Base-by-base conservation (phyloP, 2,113 vertebrate species). In the Pleuronectes platessa region DNA sequence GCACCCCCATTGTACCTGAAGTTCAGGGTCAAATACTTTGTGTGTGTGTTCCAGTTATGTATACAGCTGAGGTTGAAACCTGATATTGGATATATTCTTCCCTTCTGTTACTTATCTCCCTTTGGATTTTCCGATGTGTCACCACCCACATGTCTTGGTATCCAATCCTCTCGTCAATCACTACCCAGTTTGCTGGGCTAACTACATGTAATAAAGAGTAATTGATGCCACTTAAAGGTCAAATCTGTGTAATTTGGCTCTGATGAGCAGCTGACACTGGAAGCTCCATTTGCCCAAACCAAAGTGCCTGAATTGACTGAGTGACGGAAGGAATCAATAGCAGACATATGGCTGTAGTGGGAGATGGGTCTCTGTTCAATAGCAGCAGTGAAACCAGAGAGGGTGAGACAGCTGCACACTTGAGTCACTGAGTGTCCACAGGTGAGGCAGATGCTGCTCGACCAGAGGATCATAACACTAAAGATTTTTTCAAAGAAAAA, bases 351-450 rank as follows among this genome's bases (percentile, higher is more conserved):
- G 76, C 72, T 37, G 49, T 0, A 51, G 23, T 23, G 45, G 45
- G 45, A 61, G 21, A 23, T n/a, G 35, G 11, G 18, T 35, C n/a
- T 55, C 26, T 35, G 35, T 45, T 74, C 58, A 49, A 14, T 12
- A 24, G 40, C 65, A 26, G 35, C 37, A 47, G n/a, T 45, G 86
- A 27, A 86, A 88, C 71, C 45, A 18, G 78, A 88, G 81, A 72
- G 27, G 40, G 5, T 2, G 24, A 64, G 81, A 63, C 86, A 88
- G 86, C 86, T 84, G 83, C 56, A 60, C 53, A 35, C 69, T 49
- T 59, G 17, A 54, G 59, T 61, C 27, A 4, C 7, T 20, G 59
- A 61, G 15, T 27, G 27, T 63, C 45, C 26, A 59, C 70, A 68
- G 62, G 64, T 72, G 53, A 72, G 54, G 27, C 53, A 76, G 45